A percentile compares a stretch with the other conserved stretches of the same genome.
phyloP scores from a whole-genome alignment of 2,797 vertebrate species.

The Vespertilio murinus region DNA sequence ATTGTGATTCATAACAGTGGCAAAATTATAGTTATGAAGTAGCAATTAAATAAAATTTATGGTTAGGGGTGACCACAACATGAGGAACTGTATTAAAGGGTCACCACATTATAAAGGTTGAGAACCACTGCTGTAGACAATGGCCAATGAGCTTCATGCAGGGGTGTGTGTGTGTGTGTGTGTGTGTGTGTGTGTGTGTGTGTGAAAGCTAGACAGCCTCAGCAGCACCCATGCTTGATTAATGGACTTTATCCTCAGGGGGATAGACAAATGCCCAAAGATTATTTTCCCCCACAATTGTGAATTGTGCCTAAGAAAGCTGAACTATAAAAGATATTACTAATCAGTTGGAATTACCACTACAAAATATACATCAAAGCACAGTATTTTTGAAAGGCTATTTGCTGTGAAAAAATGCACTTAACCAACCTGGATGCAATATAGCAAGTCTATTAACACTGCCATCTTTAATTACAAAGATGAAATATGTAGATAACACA shows the following conservation, averaged over 20 bases:
- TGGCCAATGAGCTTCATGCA: too few relatives aligned
- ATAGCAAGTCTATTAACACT: conserved; percentile 46
- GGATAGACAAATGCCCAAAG: not conserved
- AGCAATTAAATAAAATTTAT: too few relatives aligned
- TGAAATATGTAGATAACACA: conserved; percentile 45
- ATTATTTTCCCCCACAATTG: not conserved
- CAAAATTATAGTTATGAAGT: too few relatives aligned
- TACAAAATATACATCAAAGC: not conserved
- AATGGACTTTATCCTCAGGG: not conserved
- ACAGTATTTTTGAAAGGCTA: conserved; percentile 54
- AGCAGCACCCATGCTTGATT: not conserved
- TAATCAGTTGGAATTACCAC: not conserved
- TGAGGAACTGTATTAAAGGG: too few relatives aligned
- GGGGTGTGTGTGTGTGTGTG: too few relatives aligned
- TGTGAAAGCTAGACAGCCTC: too few relatives aligned
- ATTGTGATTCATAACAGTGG: too few relatives aligned
- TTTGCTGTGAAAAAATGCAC: conserved; percentile 36
- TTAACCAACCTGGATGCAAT: conserved; percentile 9
- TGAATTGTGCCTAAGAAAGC: not conserved
- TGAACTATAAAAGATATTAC: not conserved
- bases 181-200: too few relatives aligned
- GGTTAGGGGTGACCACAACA: too few relatives aligned
- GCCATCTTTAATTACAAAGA: conserved; percentile 55
- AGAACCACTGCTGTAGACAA: not conserved
- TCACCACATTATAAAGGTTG: too few relatives aligned